phyloP scores from a whole-genome alignment of 2,797 vertebrate genomes.

The Malurus leucopterus region DNA sequence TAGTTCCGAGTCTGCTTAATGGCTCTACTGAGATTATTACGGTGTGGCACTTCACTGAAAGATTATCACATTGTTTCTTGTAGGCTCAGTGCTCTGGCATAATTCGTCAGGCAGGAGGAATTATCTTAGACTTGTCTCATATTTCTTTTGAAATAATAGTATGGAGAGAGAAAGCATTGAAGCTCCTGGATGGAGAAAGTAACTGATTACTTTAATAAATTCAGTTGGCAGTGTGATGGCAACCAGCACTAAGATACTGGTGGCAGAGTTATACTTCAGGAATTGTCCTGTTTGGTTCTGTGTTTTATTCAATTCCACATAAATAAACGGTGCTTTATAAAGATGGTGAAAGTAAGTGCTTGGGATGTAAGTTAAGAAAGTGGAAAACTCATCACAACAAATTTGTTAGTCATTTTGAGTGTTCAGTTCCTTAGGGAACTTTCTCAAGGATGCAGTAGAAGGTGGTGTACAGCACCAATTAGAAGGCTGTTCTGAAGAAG shows the following conservation, averaged over 20 bases:
- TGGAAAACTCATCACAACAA: background rate
- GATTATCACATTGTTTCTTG: background rate
- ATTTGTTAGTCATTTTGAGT: background rate
- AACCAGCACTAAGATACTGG: background rate
- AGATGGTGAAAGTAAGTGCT: background rate
- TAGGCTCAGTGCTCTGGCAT: background rate
- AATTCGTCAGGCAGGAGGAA: background rate
- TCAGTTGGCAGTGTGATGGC: background rate
- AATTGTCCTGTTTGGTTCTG: background rate
- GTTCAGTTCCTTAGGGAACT: background rate
- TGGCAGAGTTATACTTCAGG: background rate
- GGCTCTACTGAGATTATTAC: background rate
- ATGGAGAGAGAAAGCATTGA: background rate
- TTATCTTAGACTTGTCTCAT: background rate
- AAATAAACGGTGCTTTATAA: background rate
- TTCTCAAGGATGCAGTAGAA: background rate
- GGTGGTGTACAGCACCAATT: background rate
- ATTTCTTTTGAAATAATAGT: background rate
- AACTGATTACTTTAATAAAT: background rate
- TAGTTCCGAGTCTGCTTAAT: background rate
- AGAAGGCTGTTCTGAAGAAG: background rate
- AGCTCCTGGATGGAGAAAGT: background rate
- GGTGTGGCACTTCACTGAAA: background rate
- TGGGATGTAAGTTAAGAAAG: background rate
- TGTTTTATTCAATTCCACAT: background rate